These are phyloP conservation scores for Sebastes vulpes DNA, from an alignment of 2,797 vertebrate genomes.

Conservation along the genomic window DNA sequence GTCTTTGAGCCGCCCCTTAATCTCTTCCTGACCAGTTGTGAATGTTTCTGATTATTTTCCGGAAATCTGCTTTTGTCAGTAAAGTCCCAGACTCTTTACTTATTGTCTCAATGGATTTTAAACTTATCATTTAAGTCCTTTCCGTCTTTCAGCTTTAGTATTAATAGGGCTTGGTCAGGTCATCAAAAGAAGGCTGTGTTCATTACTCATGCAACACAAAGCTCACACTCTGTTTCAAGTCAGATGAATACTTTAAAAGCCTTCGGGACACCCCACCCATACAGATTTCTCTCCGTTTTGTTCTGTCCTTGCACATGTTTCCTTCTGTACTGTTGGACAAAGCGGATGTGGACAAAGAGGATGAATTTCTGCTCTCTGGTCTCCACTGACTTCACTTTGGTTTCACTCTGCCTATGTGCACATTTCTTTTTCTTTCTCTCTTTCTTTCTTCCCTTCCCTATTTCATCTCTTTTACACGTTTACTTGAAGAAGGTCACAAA, in stretches of 20 bases:
- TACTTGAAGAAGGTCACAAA: conserved; percentile 24
- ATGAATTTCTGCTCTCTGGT: conserved; percentile 12
- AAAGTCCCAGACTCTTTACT: not conserved
- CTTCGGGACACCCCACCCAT: conserved; percentile 35
- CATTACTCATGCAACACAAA: conserved; percentile 50
- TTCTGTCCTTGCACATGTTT: conserved; percentile 29
- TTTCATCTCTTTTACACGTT: conserved; percentile 16
- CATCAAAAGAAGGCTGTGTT: conserved; percentile 30
- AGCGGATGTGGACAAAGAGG: conserved; percentile 32
- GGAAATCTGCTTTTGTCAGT: not conserved
- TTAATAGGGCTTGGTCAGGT: conserved; percentile 16
- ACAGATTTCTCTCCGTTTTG: conserved; percentile 25
- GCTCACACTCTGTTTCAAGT: conserved; percentile 39
- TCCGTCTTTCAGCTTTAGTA: not conserved
- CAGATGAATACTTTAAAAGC: conserved; percentile 51
- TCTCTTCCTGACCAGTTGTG: not conserved
- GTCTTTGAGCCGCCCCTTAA: not conserved
- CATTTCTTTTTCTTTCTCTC: not conserved
- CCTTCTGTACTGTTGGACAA: conserved; percentile 21
- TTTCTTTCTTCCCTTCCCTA: not conserved
- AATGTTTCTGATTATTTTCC: not conserved
- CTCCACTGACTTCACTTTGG: conserved; percentile 20
- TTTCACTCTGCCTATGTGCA: conserved; percentile 2
- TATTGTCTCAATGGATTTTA: conserved; percentile 4
- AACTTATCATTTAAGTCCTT: not conserved